phyloP scores from a whole-genome alignment of 2,797 vertebrate genomes.

The Dermochelys coriacea region DNA sequence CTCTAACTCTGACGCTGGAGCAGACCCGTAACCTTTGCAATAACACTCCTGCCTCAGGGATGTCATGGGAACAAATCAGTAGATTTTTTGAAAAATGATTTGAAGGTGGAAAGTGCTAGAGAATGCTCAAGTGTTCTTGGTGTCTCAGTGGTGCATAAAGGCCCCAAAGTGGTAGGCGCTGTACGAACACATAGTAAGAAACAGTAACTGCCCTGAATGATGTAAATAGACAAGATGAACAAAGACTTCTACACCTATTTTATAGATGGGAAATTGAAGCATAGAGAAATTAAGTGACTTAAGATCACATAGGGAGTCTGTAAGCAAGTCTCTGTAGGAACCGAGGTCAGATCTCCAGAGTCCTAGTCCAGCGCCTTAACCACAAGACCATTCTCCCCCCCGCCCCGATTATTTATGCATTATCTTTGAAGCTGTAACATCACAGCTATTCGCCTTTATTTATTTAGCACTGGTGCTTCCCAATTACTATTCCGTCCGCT shows the following conservation, averaged over 20 bases:
- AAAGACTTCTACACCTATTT: fast-evolving
- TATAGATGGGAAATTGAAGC: fast-evolving
- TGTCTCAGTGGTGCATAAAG: background rate
- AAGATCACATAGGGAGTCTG: background rate
- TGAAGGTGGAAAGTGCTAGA: background rate
- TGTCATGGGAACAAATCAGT: fast-evolving
- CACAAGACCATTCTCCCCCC: background rate
- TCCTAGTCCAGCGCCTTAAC: background rate
- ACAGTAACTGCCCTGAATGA: background rate
- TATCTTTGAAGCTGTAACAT: background rate
- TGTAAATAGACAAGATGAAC: background rate
- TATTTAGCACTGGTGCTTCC: background rate
- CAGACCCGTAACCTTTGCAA: fast-evolving
- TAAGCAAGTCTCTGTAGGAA: background rate
- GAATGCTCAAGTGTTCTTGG: background rate
- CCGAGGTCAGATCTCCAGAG: background rate
- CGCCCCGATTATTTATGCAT: background rate
- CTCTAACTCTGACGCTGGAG: fast-evolving
- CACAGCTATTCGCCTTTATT: background rate
- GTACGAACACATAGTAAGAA: background rate
- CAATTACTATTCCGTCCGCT: background rate
- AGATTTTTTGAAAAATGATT: background rate
- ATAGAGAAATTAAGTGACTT: background rate
- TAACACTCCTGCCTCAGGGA: fast-evolving
- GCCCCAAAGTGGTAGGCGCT: background rate